A percentile compares a stretch with the other conserved stretches of the same genome.
phyloP scores from a whole-genome alignment of 2,888 invertebrate genomes.

The Lottia scabra region DNA sequence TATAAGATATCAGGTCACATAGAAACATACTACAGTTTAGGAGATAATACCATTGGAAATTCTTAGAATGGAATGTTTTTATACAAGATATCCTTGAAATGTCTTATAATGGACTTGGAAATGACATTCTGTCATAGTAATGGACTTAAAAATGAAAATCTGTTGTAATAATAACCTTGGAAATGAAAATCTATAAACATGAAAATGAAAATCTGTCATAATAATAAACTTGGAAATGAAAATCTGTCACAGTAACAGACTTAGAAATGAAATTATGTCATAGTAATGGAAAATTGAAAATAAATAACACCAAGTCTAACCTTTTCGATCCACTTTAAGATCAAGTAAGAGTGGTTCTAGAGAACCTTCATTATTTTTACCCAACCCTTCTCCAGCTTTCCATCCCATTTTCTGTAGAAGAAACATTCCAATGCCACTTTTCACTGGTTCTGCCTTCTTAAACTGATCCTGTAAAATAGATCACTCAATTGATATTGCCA shows the following conservation, averaged over 20 bases:
- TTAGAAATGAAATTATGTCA: neutral
- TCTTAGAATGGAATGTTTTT: too few species aligned
- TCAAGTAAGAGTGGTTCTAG: conserved; percentile 90
- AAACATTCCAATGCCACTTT: conserved; percentile 96
- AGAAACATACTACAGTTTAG: too few species aligned
- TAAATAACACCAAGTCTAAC: conserved; percentile 68
- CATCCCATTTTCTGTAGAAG: conserved; percentile 99
- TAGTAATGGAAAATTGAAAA: neutral
- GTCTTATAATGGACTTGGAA: too few species aligned
- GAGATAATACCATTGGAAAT: too few species aligned
- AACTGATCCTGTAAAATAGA: conserved; percentile 83
- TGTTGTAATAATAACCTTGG: too few species aligned
- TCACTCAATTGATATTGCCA: neutral
- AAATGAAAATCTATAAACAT: too few species aligned
- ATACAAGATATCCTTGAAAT: too few species aligned
- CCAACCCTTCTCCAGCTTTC: conserved; percentile 96
- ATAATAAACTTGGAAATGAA: too few species aligned
- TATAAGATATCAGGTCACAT: too few species aligned
- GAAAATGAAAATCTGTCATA: too few species aligned
- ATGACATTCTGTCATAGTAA: too few species aligned
- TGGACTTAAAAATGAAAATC: neutral
- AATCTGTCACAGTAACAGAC: neutral
- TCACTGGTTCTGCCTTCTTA: conserved; percentile 88
- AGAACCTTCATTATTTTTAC: conserved; percentile 93
- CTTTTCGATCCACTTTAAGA: conserved; percentile 96